Evolutionary conservation across 2,888 invertebrate species (phyloP).

Genomic region (Theretra japonica): DNA sequence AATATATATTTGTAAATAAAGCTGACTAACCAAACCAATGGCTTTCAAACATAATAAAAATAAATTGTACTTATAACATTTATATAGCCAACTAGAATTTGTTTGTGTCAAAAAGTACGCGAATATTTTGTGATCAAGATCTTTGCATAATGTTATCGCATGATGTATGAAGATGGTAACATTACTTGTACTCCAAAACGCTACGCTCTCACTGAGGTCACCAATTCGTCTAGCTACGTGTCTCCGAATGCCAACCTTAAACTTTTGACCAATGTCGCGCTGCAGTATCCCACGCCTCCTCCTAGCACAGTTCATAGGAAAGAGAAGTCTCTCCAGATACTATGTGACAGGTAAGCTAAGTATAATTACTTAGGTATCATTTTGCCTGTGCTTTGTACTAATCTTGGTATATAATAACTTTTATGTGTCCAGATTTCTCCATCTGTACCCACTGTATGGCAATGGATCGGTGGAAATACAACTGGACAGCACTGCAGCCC

Average conservation of each 20-base stretch:
- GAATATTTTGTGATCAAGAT: slow-evolving; percentile 70
- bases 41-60: slow-evolving; percentile 8
- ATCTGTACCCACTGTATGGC: slow-evolving; percentile 82
- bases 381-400: not conserved
- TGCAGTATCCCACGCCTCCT: slow-evolving; percentile 81
- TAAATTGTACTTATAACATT: slow-evolving; percentile 43
- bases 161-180: slow-evolving; percentile 82
- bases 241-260: slow-evolving; percentile 89
- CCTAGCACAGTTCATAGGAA: slow-evolving; percentile 81
- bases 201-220: slow-evolving; percentile 82
- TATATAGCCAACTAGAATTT: slow-evolving; percentile 69
- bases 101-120: slow-evolving; percentile 77
- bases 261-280: slow-evolving; percentile 87
- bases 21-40: slow-evolving; percentile 13
- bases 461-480: slow-evolving; percentile 84
- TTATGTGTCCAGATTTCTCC: slow-evolving; percentile 77
- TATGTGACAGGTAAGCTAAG: slow-evolving; percentile 83
- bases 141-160: slow-evolving; percentile 80
- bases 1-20: slow-evolving; percentile 29
- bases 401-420: slow-evolving; percentile 15
- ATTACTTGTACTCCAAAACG: slow-evolving; percentile 82
- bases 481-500: slow-evolving; percentile 86
- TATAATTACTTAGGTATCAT: not conserved
- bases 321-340: slow-evolving; percentile 85
- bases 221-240: slow-evolving; percentile 81